These are phyloP conservation scores for Platichthys flesus DNA, from an alignment of 2,113 vertebrate species.

Conservation along the genomic window DNA sequence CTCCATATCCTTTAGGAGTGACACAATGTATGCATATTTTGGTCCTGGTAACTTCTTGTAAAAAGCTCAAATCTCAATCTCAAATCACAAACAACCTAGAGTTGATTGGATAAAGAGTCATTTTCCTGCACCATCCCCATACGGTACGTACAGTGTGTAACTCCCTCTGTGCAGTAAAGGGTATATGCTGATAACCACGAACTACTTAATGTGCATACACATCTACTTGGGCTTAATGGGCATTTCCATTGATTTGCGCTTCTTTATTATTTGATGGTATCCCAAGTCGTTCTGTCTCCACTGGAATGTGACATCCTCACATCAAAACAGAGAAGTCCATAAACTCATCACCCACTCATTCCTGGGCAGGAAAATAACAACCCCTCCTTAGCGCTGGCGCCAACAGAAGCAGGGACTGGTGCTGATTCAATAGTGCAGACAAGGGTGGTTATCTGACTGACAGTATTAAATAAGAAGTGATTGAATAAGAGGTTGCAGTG, in stretches of 20 bases:
- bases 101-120: no score
- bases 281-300: conserved; percentile 26
- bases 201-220: neutral
- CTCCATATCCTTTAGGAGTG: no score
- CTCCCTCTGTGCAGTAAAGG: neutral
- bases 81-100: no score
- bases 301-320: conserved; percentile 44
- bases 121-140: no score
- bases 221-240: neutral
- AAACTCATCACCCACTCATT: conserved; percentile 56
- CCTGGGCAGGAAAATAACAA: conserved; percentile 41
- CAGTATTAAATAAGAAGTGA: neutral
- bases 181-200: neutral
- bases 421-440: conserved; percentile 22
- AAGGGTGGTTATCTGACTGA: conserved; percentile 1
- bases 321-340: conserved; percentile 44
- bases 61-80: no score
- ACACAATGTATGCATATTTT: no score
- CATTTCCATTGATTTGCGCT: neutral
- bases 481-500: neutral
- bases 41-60: no score
- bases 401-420: conserved; percentile 50
- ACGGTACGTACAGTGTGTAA: no score
- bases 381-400: conserved; percentile 28
- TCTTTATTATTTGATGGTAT: neutral